Conservation (phyloP, 2,113 vertebrate species). For the Chloropsis hardwickii region DNA sequence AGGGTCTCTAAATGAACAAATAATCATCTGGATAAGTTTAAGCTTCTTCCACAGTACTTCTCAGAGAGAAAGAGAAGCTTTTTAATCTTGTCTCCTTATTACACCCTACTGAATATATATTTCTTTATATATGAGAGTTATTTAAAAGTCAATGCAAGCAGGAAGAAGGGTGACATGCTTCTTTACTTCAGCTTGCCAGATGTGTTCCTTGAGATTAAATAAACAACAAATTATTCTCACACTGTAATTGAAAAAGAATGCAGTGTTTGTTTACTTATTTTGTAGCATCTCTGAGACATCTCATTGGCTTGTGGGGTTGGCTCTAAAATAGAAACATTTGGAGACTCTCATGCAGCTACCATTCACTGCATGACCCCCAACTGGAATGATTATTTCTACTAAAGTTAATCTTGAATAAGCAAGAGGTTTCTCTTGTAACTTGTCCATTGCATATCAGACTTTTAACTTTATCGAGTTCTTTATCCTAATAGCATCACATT, state of each 20-base stretch:
- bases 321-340: not conserved
- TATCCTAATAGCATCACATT: not conserved
- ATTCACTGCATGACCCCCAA: not conserved
- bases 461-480: not conserved
- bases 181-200: not conserved
- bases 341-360: not conserved
- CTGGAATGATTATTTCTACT: not conserved
- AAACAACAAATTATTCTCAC: not conserved
- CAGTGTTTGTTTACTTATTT: not conserved
- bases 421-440: not conserved
- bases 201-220: not conserved
- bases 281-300: not conserved
- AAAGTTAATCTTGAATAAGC: not conserved
- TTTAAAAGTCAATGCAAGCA: not conserved
- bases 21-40: not conserved
- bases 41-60: not conserved
- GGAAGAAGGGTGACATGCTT: not conserved
- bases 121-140: not conserved
- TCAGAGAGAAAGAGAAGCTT: not conserved
- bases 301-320: not conserved
- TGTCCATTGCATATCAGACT: not conserved
- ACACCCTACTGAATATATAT: not conserved
- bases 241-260: not conserved
- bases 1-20: not conserved
- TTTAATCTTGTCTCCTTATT: not conserved